Percentiles rank a stretch among this genome's conserved stretches.
Conservation (phyloP, 2,113 vertebrate species). For the Corythoichthys haematopterus region DNA sequence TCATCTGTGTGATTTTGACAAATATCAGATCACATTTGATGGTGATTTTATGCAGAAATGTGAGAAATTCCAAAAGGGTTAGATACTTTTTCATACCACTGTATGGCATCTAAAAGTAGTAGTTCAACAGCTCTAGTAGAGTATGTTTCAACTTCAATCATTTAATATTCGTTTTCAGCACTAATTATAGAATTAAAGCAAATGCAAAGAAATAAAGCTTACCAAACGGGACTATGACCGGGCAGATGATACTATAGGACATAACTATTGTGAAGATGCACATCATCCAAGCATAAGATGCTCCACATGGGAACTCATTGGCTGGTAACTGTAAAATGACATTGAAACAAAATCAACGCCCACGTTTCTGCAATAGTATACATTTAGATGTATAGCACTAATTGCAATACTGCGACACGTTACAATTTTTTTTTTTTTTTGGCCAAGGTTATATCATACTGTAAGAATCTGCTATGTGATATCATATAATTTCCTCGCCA, state of each 20-base stretch:
- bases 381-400: neutral
- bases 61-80: no score
- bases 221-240: constrained; percentile 98
- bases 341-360: neutral
- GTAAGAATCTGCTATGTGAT: no score
- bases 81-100: no score
- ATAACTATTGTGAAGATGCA: constrained; percentile 98
- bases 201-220: constrained; percentile 47
- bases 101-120: neutral
- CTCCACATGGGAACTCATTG: constrained; percentile 97
- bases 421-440: no score
- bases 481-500: no score
- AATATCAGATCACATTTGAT: no score
- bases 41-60: no score
- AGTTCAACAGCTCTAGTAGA: neutral
- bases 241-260: constrained; percentile 99
- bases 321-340: constrained; percentile 83
- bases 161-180: neutral
- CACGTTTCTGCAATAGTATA: neutral
- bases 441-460: no score
- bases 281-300: constrained; percentile 99
- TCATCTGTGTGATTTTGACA: no score
- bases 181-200: neutral
- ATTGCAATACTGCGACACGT: no score
- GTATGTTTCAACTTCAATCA: neutral